phyloP scores from a whole-genome alignment of 2,888 invertebrate genomes.

The Lochmaea capreae region DNA sequence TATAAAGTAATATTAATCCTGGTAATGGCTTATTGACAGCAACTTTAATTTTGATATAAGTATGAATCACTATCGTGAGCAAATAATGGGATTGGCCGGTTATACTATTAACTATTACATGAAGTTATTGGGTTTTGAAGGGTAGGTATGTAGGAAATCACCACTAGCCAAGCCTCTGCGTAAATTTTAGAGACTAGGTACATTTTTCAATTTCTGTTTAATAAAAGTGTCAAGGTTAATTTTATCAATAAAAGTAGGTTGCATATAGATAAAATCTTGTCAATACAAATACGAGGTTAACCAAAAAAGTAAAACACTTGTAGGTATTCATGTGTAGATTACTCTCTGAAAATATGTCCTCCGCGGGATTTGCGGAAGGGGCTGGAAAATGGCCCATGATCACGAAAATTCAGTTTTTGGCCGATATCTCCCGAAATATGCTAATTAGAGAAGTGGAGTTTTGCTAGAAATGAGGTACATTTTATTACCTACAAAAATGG shows the following conservation, averaged over 20 bases:
- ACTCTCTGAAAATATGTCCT: too few species aligned
- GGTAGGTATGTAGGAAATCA: slow-evolving; percentile 46
- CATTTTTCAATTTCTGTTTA: slow-evolving; percentile 12
- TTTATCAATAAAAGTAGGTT: background rate
- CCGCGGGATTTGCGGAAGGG: too few species aligned
- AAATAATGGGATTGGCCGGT: slow-evolving; percentile 50
- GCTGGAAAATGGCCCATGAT: too few species aligned
- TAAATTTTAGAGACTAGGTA: slow-evolving; percentile 19
- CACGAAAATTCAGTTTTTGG: too few species aligned
- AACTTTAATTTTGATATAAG: slow-evolving; percentile 57
- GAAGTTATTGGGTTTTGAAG: slow-evolving; percentile 55
- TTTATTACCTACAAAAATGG: too few species aligned
- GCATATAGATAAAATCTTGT: background rate
- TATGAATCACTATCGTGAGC: slow-evolving; percentile 58
- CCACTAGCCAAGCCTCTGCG: slow-evolving; percentile 50
- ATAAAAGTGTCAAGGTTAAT: slow-evolving; percentile 16
- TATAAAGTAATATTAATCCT: slow-evolving; percentile 51
- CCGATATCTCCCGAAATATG: too few species aligned
- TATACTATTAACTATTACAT: slow-evolving; percentile 48
- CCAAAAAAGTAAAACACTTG: too few species aligned
- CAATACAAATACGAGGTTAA: background rate
- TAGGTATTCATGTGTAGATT: too few species aligned
- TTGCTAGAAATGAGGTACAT: too few species aligned
- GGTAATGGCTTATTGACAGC: slow-evolving; percentile 61
- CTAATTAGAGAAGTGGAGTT: too few species aligned